Evolutionary conservation across 2,113 vertebrate genomes (phyloP), one percentile per base, ranked within the genome.

Genomic region (Thomomys bottae): DNA sequence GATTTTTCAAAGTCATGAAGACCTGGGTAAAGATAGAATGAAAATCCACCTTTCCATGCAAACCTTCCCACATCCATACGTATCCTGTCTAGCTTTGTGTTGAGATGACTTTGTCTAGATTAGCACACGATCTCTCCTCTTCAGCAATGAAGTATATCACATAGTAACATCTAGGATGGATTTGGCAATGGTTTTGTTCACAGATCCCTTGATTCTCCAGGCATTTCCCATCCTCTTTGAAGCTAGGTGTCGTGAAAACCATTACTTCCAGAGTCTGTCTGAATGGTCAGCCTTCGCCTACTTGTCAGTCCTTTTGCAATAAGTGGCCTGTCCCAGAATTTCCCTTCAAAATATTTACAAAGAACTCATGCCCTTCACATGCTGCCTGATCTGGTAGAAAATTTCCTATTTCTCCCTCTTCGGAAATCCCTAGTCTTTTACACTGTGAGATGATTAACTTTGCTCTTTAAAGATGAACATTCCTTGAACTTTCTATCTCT

Each of bases 1-100:
- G 12, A 63, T 63, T 61, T 36, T 54, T 61, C 30, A 49, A 36
- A 70, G 9, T 42, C 30, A 57, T 1, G 5, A 20, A 54, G 49
- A 68, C 30, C 38, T 15, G 78, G 30, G 73, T 28, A 84, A 17
- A 82, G 8, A 3, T 3, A 30, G 20, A 79, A 59, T 3, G 8
- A 1, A 10, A 8, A 11, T 18, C 12, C 71, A 1, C 0, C 9
- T 8, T 32, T 23, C 18, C 8, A 9, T 3, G 20, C 4, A 38
- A 81, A 45, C 26, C 1, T 64, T 49, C 32, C 4, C 34, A 3
- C 8, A 3, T 21, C 20, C 34, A 14, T 20, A 11, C 1, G 24
- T 7, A 23, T 23, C 15, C 17, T 24, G 2, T 24, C n/a, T 1
- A 20, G 6, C 24, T 38, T 3, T n/a, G 3, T 18, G 20, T 8